These are phyloP conservation scores for Melangyna quadrimaculata DNA, from an alignment of 2,888 invertebrate species.

Conservation along the genomic window DNA sequence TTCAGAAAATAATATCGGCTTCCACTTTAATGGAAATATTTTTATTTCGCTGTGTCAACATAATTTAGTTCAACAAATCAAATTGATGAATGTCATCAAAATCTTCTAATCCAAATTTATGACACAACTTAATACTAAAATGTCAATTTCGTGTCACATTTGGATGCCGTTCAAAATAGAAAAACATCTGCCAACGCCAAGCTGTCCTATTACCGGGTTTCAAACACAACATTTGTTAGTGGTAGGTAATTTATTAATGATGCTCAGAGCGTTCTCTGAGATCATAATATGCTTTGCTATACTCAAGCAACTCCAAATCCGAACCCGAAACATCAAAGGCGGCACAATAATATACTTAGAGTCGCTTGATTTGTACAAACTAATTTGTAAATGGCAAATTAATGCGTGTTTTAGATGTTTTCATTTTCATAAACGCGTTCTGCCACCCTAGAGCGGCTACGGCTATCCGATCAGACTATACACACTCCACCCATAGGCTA, in stretches of 20 bases:
- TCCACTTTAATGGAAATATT: background rate
- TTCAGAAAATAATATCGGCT: too few relatives aligned
- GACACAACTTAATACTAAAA: slow-evolving; percentile 3
- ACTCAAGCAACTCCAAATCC: background rate
- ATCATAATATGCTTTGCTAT: slow-evolving; percentile 58
- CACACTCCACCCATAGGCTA: slow-evolving; percentile 48
- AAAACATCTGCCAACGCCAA: slow-evolving; percentile 7
- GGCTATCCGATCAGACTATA: background rate
- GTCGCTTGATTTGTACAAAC: slow-evolving; percentile 63
- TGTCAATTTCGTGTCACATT: slow-evolving; percentile 33
- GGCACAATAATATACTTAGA: slow-evolving; percentile 38
- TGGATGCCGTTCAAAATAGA: background rate
- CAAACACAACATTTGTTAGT: background rate
- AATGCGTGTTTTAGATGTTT: slow-evolving; percentile 69
- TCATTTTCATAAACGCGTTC: slow-evolving; percentile 48
- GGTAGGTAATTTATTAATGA: slow-evolving; percentile 39
- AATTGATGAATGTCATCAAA: background rate
- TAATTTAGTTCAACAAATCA: background rate
- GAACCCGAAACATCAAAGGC: slow-evolving; percentile 45
- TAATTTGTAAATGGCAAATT: slow-evolving; percentile 70
- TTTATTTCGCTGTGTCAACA: background rate
- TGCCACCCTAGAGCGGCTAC: slow-evolving; percentile 1
- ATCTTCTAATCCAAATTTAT: background rate
- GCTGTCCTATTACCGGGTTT: slow-evolving; percentile 36
- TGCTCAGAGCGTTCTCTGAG: slow-evolving; percentile 40